Base-by-base conservation (phyloP, 2,888 invertebrate genomes). In the Octodonta nipae region DNA sequence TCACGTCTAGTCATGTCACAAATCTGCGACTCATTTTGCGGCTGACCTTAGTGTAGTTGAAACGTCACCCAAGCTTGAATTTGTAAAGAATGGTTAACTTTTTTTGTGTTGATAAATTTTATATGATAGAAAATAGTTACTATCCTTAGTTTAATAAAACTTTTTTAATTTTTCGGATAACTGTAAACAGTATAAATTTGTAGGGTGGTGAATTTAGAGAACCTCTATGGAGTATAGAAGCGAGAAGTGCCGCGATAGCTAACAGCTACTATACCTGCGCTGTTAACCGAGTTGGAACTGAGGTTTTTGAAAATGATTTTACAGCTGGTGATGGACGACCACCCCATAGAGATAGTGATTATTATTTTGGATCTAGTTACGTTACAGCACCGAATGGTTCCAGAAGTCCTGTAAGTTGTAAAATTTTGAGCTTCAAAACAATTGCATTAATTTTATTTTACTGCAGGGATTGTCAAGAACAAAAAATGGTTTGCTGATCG, bases 341-440 rank as follows among this genome's bases (percentile, higher is more conserved):
- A 28, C 75, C 78, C 20, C 75, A 75, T 41, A 78, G 75, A 44
- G 74, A 78, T 36, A 82, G 93, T 47, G 93, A 96, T 5, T 84
- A 81, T 46, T 98, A 95, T 58, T 98, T 93, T 59, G 98, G 93
- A 0, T 91, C 92, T 0, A 85, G 86, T 46, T 98, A 96, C 56
- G 72, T 92, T 2, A 78, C 93, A 6, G 87, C 84, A 2, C 98
- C 98, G 0, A 84, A 96, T 66, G 96, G 95, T 6, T 20, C 20
- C 22, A 22, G 22, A 22, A 22, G 22, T 11, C 3, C 20, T n/a
- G 20, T 20, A 20, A 20, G 20, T n/a, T n/a, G 11, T 22, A 22
- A 22, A 2, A 22, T 3, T 10, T 10, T 22, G 11, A 22, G n/a
- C 11, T 22, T 11, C 22, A 22, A 22, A 20, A 22, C 4, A 4